Conservation (phyloP, 2,113 vertebrate genomes). For the Burhinus oedicnemus region DNA sequence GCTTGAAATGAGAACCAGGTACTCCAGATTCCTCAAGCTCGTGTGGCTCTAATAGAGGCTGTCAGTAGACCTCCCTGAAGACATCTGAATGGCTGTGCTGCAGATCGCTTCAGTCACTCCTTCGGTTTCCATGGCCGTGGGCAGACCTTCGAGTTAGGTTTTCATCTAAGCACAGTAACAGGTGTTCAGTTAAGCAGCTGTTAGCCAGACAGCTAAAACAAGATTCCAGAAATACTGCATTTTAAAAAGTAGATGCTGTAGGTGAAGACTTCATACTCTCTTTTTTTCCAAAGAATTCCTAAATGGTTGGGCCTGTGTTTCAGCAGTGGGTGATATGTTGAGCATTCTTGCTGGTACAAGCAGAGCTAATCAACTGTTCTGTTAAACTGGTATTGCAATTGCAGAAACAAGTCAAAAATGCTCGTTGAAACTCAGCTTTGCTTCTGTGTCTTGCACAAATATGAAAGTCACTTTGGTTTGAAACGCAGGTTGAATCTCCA, state of each 20-base stretch:
- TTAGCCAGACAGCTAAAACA: not conserved
- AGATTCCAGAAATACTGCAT: not conserved
- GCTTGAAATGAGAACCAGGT: slow-evolving; percentile 29
- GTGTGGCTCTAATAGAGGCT: not conserved
- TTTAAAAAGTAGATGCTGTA: not conserved
- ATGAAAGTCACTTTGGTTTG: not conserved
- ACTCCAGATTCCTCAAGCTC: slow-evolving; percentile 1
- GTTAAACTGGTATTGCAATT: not conserved
- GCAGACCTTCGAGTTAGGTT: not conserved
- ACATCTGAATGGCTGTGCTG: not conserved
- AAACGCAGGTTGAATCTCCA: not conserved
- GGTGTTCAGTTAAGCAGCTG: not conserved
- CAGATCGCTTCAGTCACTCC: not conserved
- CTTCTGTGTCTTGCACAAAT: not conserved
- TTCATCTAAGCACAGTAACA: not conserved
- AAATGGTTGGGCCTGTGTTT: not conserved
- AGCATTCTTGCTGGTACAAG: not conserved
- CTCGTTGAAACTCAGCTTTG: not conserved
- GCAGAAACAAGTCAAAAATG: not conserved
- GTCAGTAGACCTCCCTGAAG: not conserved
- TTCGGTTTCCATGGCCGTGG: not conserved
- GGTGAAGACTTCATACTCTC: not conserved
- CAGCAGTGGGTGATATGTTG: not conserved
- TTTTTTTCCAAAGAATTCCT: not conserved
- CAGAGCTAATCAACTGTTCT: not conserved